phyloP scores from a whole-genome alignment of 2,888 invertebrate genomes.

The Drosophila acutilabella region DNA sequence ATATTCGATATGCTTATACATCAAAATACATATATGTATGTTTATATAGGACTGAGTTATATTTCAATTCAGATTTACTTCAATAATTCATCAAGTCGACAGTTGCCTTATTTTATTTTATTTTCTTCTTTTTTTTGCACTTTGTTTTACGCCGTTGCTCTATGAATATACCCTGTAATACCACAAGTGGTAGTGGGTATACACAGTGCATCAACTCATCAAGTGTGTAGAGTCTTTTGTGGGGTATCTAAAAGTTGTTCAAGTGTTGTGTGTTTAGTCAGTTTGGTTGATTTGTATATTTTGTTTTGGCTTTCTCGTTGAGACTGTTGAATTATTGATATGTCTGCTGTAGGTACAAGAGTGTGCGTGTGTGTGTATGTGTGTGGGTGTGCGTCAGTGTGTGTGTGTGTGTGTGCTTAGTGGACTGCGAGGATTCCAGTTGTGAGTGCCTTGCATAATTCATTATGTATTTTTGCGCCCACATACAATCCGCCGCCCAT shows the following conservation, averaged over 20 bases:
- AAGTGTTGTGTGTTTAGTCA: conserved; percentile 1
- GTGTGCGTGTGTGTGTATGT: conserved; percentile 24
- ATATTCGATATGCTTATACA: conserved; percentile 25
- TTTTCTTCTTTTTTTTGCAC: conserved; percentile 9
- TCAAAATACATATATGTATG: conserved; percentile 16
- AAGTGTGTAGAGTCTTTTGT: neutral
- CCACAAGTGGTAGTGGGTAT: neutral
- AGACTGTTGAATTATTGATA: conserved; percentile 74
- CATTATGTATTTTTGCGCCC: conserved; percentile 58
- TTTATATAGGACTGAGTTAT: conserved; percentile 49
- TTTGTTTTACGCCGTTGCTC: conserved; percentile 18
- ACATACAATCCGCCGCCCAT: conserved; percentile 1
- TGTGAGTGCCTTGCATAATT: conserved; percentile 59
- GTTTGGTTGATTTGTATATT: conserved; percentile 46
- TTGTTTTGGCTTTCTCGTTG: conserved; percentile 59
- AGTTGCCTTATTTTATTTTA: conserved; percentile 28
- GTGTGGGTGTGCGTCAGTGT: conserved; percentile 15
- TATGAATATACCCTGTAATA: conserved; percentile 14
- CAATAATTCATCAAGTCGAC: conserved; percentile 74
- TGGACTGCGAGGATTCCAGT: conserved; percentile 52
- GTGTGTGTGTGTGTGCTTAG: conserved; percentile 40
- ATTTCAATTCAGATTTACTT: conserved; percentile 75
- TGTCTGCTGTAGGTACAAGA: conserved; percentile 44
- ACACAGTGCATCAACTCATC: neutral
- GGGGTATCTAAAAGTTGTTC: conserved; percentile 22